phyloP scores from a whole-genome alignment of 2,113 vertebrate genomes.

The Pao palembangensis region DNA sequence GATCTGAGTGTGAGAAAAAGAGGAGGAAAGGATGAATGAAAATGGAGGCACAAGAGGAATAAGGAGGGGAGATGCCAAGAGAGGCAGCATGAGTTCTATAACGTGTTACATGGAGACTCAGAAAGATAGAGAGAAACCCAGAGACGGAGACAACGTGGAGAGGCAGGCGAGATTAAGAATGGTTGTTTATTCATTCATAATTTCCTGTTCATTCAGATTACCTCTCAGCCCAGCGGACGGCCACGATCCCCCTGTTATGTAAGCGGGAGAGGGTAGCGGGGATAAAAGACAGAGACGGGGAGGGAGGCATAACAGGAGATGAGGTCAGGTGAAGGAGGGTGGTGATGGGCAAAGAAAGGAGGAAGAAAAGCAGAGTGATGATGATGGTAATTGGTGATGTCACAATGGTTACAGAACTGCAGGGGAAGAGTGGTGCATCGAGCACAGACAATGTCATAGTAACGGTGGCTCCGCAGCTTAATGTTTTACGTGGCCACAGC shows the following conservation, averaged over 20 bases:
- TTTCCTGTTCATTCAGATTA: constrained; percentile 54
- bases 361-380: not conserved
- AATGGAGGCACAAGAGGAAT: not conserved
- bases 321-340: constrained; percentile 37
- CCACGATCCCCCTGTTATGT: constrained; percentile 29
- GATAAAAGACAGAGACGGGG: not conserved
- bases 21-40: not conserved
- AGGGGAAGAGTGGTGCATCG: constrained; percentile 1
- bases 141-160: constrained; percentile 4
- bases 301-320: constrained; percentile 3
- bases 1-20: constrained; percentile 20
- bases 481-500: not conserved
- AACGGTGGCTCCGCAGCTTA: not conserved
- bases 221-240: constrained; percentile 10
- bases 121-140: not conserved
- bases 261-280: constrained; percentile 10
- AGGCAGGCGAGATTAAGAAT: constrained; percentile 57
- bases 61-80: not conserved
- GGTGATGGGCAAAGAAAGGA: not conserved
- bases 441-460: constrained; percentile 1
- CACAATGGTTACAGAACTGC: constrained; percentile 8
- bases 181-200: constrained; percentile 69
- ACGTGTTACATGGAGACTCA: not conserved
- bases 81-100: not conserved
- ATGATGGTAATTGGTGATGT: not conserved